Percentiles rank a stretch among this genome's conserved stretches.
Conservation (phyloP, 2,113 vertebrate genomes). For the Ceyx melanurus region DNA sequence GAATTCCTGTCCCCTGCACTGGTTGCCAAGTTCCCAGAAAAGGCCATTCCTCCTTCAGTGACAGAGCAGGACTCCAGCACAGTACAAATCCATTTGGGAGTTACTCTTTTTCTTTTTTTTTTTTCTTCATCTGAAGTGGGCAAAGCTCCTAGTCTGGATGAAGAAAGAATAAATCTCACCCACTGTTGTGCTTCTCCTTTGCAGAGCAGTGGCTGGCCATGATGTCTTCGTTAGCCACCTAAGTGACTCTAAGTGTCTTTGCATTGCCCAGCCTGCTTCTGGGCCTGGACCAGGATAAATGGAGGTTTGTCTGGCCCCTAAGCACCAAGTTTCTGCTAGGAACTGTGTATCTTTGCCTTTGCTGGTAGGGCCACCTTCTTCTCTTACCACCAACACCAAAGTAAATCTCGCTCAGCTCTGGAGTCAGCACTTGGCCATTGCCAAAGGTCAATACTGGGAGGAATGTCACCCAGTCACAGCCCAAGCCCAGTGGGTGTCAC, state of each 20-base stretch:
- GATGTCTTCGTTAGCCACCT: not conserved
- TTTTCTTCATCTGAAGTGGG: slow-evolving; percentile 67
- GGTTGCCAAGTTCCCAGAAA: not conserved
- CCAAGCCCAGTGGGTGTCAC: fast-evolving
- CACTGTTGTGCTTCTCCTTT: not conserved
- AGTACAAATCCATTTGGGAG: not conserved
- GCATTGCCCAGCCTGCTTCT: not conserved
- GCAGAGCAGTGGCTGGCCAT: not conserved
- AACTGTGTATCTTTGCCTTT: not conserved
- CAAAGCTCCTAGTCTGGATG: slow-evolving; percentile 72
- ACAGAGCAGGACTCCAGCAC: not conserved
- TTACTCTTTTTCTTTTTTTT: not conserved
- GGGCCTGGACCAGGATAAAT: not conserved
- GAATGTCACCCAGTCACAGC: fast-evolving
- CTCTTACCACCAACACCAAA: fast-evolving
- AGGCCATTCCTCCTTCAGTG: not conserved
- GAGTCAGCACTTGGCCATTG: not conserved
- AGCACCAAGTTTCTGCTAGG: not conserved
- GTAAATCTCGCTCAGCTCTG: not conserved
- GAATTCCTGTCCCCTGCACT: not conserved
- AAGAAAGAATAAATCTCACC: not conserved
- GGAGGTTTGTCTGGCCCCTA: not conserved
- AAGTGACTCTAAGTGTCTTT: not conserved
- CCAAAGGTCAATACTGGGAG: not conserved
- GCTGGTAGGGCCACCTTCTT: not conserved